Percentiles rank a stretch among this genome's conserved stretches.
Conservation (phyloP, 1,140 invertebrate genomes). For the Platyscapa corneri region DNA sequence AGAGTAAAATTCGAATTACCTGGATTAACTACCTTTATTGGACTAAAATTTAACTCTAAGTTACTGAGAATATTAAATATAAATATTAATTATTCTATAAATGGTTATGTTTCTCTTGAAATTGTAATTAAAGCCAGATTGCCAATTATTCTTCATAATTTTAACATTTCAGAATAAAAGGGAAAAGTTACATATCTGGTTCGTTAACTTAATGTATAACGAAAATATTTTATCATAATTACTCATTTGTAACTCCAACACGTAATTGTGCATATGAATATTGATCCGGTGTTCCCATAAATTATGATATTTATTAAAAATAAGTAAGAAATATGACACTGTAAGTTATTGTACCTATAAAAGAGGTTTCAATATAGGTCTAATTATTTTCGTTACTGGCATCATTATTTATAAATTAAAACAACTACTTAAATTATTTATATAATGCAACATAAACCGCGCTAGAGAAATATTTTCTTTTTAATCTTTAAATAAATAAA, state of each 20-base stretch:
- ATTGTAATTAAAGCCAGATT: neutral
- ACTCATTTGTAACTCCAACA: neutral
- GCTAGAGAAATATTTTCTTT: too few species aligned
- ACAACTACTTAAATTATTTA: too few species aligned
- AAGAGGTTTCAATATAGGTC: too few species aligned
- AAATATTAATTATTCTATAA: neutral
- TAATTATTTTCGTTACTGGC: neutral
- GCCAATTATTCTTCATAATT: slow-evolving; percentile 1
- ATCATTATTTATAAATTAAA: neutral
- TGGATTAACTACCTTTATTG: neutral
- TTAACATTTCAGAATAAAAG: neutral
- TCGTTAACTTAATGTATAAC: neutral
- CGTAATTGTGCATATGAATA: neutral
- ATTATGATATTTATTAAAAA: neutral
- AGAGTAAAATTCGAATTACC: too few species aligned
- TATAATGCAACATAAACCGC: too few species aligned
- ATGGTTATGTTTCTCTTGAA: neutral
- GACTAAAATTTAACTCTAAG: neutral
- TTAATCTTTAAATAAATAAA: too few species aligned
- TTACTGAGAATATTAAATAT: neutral
- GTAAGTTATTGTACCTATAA: neutral
- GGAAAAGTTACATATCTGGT: neutral
- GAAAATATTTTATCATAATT: neutral
- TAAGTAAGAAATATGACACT: neutral
- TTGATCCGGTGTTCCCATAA: neutral